These are phyloP conservation scores for Armadillidium nasatum DNA, from an alignment of 1,140 invertebrate genomes.

Conservation along the genomic window DNA sequence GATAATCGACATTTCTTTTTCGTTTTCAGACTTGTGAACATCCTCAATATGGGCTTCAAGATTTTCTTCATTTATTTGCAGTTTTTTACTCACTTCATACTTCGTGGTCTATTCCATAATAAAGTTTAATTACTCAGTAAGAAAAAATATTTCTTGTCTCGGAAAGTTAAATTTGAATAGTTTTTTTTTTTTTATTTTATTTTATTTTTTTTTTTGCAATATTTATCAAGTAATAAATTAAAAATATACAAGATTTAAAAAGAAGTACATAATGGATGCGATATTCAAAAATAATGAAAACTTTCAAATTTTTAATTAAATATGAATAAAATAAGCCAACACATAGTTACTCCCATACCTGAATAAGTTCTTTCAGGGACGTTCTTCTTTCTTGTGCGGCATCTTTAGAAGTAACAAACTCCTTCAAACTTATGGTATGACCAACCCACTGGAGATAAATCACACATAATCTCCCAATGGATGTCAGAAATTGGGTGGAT, in stretches of 20 bases:
- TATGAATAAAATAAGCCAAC: conserved; percentile 17
- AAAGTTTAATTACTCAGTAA: too few species aligned
- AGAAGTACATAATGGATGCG: too few species aligned
- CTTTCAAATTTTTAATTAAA: neutral
- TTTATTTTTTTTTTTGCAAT: too few species aligned
- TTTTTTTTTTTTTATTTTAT: too few species aligned
- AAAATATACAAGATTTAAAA: too few species aligned
- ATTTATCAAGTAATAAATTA: too few species aligned
- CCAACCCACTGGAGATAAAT: conserved; percentile 81
- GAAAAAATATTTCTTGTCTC: too few species aligned
- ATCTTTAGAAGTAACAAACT: conserved; percentile 75
- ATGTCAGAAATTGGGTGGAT: conserved; percentile 74
- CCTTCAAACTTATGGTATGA: conserved; percentile 90
- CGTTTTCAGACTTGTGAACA: conserved; percentile 56
- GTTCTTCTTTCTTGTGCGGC: conserved; percentile 68
- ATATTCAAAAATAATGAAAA: too few species aligned
- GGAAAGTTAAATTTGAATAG: too few species aligned
- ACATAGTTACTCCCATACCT: conserved; percentile 47
- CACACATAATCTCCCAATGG: conserved; percentile 88
- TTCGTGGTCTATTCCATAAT: conserved; percentile 56
- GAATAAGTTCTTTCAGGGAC: conserved; percentile 63
- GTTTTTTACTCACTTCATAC: conserved; percentile 65
- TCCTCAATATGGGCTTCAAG: conserved; percentile 65
- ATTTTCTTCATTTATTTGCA: conserved; percentile 54
- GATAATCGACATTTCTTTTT: conserved; percentile 70